A percentile compares a stretch with the other conserved stretches of the same genome.
These are phyloP conservation scores for Osmerus eperlanus DNA, from an alignment of 2,113 vertebrate species.

Conservation along the genomic window DNA sequence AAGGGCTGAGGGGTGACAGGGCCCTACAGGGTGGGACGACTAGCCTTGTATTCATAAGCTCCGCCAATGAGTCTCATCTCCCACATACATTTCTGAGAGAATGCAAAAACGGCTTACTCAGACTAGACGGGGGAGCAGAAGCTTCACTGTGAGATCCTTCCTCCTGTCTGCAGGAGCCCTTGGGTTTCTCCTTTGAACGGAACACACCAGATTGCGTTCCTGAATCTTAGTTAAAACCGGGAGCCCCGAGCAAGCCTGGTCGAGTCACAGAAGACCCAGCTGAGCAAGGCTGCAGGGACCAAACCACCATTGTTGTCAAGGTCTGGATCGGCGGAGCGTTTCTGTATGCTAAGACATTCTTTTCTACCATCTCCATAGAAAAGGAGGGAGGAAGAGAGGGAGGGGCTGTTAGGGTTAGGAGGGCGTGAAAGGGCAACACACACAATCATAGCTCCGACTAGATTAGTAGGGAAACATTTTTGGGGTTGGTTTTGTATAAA, in stretches of 20 bases:
- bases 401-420: conserved; percentile 23
- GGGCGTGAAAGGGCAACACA: conserved; percentile 53
- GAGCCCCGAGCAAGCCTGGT: conserved; percentile 56
- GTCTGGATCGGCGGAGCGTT: conserved; percentile 61
- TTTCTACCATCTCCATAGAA: conserved; percentile 57
- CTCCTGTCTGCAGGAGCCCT: not conserved
- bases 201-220: conserved; percentile 20
- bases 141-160: not conserved
- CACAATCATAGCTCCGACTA: conserved; percentile 40
- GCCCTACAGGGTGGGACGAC: conserved; percentile 29
- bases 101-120: conserved; percentile 25
- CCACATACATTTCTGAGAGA: conserved; percentile 38
- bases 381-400: conserved; percentile 31
- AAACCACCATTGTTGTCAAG: conserved; percentile 47
- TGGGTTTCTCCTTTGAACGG: not conserved
- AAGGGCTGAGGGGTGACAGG: conserved; percentile 18
- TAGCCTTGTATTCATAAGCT: conserved; percentile 35
- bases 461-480: not conserved
- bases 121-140: conserved; percentile 1
- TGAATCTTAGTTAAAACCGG: conserved; percentile 34
- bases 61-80: conserved; percentile 44
- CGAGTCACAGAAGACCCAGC: conserved; percentile 32
- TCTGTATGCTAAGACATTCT: conserved; percentile 74
- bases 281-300: conserved; percentile 56
- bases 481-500: not conserved